Evolutionary conservation across 1,140 invertebrate species (phyloP).

Genomic region (Magallana ariakensis): DNA sequence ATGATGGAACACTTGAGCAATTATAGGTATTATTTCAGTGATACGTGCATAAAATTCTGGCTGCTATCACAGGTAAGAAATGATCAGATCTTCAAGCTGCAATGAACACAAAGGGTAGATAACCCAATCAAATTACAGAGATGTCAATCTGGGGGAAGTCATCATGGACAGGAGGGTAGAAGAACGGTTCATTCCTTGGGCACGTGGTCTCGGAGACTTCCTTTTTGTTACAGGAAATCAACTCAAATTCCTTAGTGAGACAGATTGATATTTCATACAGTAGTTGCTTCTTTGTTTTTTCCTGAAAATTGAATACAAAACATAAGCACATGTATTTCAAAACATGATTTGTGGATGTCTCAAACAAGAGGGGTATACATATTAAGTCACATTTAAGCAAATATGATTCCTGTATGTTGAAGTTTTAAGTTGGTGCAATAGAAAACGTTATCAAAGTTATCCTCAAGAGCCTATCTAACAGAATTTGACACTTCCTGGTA

Average conservation of each 20-base stretch:
- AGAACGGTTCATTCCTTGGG: not conserved
- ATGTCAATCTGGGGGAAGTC: not conserved
- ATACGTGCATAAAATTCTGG: too few relatives aligned
- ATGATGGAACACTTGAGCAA: too few relatives aligned
- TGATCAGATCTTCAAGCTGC: not conserved
- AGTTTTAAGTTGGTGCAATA: too few relatives aligned
- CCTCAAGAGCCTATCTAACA: too few relatives aligned
- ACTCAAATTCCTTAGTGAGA: conserved; percentile 32
- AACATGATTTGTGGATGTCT: not conserved
- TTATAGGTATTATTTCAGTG: too few relatives aligned
- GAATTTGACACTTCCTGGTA: too few relatives aligned
- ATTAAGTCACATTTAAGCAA: too few relatives aligned
- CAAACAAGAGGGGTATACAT: too few relatives aligned
- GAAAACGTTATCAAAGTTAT: not conserved
- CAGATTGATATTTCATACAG: conserved; percentile 48
- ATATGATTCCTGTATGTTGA: too few relatives aligned
- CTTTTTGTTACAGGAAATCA: conserved; percentile 25
- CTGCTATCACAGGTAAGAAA: not conserved
- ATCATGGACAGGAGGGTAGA: not conserved
- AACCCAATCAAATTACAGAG: not conserved
- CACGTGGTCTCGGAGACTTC: not conserved
- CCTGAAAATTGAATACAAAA: not conserved
- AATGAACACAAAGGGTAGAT: not conserved
- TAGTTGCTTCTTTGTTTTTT: conserved; percentile 46
- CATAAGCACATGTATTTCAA: not conserved